A percentile compares a stretch with the other conserved stretches of the same genome.
Evolutionary conservation across 92 coral and sea anemone genomes (phyloP).

Genomic region (Palythoa grandiflora): DNA sequence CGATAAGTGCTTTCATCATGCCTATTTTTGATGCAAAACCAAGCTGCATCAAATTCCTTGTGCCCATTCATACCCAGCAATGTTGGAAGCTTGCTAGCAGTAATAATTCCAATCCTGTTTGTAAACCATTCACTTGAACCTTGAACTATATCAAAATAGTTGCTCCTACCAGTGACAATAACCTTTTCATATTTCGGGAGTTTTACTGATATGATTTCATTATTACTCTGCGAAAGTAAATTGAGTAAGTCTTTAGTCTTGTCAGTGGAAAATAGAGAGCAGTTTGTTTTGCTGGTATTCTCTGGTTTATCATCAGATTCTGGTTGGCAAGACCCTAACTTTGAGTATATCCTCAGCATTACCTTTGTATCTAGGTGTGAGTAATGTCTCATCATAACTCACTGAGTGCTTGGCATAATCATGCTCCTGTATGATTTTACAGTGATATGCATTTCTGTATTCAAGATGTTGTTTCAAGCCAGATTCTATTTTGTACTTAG

Average conservation of each 20-base stretch:
- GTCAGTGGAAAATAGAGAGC: constrained; percentile 41
- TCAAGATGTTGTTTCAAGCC: no score
- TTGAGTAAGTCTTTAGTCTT: constrained; percentile 35
- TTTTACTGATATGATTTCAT: constrained; percentile 46
- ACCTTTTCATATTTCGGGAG: constrained; percentile 44
- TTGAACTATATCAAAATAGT: constrained; percentile 38
- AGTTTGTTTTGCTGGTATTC: constrained; percentile 3
- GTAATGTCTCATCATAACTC: constrained; percentile 46
- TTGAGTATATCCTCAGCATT: constrained; percentile 57
- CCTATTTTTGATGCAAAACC: constrained; percentile 56
- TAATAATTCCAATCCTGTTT: not conserved
- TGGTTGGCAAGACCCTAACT: constrained; percentile 6
- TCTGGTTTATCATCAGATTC: constrained; percentile 4
- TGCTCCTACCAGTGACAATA: constrained; percentile 31
- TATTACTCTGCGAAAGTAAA: not conserved
- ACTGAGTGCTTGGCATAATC: constrained; percentile 47
- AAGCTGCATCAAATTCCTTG: constrained; percentile 35
- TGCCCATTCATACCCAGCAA: constrained; percentile 49
- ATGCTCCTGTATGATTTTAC: constrained; percentile 27
- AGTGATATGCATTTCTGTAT: not conserved
- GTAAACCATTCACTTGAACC: constrained; percentile 32
- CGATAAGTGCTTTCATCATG: constrained; percentile 12
- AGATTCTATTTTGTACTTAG: constrained; percentile 29
- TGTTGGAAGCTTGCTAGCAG: constrained; percentile 47
- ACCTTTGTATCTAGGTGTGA: constrained; percentile 46